Conservation (phyloP, 1,140 invertebrate genomes). For the Solenopsis invicta region DNA sequence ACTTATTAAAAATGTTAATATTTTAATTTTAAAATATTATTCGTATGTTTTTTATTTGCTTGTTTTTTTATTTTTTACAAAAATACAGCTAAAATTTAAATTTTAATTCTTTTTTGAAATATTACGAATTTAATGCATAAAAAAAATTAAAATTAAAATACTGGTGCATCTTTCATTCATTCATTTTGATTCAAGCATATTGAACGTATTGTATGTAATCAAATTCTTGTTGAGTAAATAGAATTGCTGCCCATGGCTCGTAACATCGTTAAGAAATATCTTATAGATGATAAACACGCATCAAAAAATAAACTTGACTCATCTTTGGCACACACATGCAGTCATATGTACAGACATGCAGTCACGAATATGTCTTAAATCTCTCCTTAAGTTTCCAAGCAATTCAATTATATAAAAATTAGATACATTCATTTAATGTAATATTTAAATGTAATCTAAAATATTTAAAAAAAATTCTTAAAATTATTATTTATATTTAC, state of each 20-base stretch:
- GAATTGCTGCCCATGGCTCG: neutral
- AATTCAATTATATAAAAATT: neutral
- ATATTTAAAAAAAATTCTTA: neutral
- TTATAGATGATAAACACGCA: neutral
- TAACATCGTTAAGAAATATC: neutral
- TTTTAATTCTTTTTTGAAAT: too few species aligned
- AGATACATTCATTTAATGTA: neutral
- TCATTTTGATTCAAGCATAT: neutral
- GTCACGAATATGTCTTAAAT: neutral
- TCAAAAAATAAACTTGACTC: conserved; percentile 3
- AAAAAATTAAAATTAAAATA: too few species aligned
- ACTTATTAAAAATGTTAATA: too few species aligned
- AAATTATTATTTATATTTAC: neutral
- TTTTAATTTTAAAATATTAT: too few species aligned
- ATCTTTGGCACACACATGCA: neutral
- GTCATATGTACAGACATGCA: neutral
- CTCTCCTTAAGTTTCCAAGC: neutral
- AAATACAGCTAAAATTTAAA: too few species aligned
- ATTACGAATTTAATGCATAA: too few species aligned
- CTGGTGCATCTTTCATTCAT: too few species aligned
- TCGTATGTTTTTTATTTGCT: too few species aligned
- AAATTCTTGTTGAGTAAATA: neutral
- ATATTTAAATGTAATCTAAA: neutral
- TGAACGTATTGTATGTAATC: neutral
- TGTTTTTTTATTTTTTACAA: too few species aligned